These are phyloP conservation scores for Oxycera nigricornis DNA, from an alignment of 2,888 invertebrate species.

Conservation along the genomic window DNA sequence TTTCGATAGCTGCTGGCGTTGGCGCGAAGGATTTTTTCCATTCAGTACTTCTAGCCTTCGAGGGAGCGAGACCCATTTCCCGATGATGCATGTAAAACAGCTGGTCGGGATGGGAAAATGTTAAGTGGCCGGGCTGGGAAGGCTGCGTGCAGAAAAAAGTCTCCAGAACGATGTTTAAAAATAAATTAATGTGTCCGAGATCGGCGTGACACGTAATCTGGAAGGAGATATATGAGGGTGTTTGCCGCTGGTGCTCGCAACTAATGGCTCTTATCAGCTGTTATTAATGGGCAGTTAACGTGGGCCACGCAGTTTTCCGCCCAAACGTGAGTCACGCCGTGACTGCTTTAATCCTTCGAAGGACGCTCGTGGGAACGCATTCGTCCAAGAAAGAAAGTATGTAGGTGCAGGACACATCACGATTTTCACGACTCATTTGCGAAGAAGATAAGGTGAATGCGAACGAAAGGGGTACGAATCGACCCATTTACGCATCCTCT, in stretches of 20 bases:
- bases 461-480: too few relatives aligned
- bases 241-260: not conserved
- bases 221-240: conserved; percentile 23
- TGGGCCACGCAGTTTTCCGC: not conserved
- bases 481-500: too few relatives aligned
- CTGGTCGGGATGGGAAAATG: conserved; percentile 34
- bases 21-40: conserved; percentile 27
- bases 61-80: conserved; percentile 11
- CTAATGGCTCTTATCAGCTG: conserved; percentile 39
- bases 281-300: conserved; percentile 36
- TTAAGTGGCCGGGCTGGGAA: conserved; percentile 26
- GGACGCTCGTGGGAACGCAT: too few relatives aligned
- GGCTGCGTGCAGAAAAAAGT: conserved; percentile 17
- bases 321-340: not conserved
- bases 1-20: not conserved
- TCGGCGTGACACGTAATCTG: conserved; percentile 36
- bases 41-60: not conserved
- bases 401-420: not conserved
- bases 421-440: not conserved
- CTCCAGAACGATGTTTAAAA: conserved; percentile 30
- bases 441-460: not conserved
- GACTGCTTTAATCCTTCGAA: too few relatives aligned
- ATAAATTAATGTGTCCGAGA: conserved; percentile 40
- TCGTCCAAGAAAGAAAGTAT: not conserved
- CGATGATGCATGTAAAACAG: conserved; percentile 40